phyloP scores from a whole-genome alignment of 2,888 invertebrate genomes.

The Stenodera caucasica region DNA sequence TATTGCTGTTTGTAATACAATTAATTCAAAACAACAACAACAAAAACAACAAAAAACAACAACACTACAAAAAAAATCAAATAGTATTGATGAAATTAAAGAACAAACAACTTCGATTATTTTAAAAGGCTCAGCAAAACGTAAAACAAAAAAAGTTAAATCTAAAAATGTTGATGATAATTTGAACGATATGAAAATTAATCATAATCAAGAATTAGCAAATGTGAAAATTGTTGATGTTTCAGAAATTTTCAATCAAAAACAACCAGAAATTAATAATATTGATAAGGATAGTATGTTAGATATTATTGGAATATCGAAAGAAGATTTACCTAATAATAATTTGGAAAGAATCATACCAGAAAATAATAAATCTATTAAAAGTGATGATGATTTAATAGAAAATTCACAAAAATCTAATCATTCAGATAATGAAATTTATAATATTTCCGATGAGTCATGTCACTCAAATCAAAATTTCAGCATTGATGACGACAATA shows the following conservation, averaged over 20 bases:
- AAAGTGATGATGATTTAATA: background rate
- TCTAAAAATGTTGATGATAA: conserved; percentile 26
- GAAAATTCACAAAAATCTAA: background rate
- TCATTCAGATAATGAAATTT: conserved; percentile 10
- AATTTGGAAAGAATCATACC: background rate
- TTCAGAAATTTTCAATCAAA: conserved; percentile 23
- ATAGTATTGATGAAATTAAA: conserved; percentile 15
- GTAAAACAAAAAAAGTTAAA: conserved; percentile 34
- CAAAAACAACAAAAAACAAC: conserved; percentile 28
- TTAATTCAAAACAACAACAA: conserved; percentile 42
- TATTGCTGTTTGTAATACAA: conserved; percentile 55
- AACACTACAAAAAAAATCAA: conserved; percentile 16
- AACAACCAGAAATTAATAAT: conserved; percentile 22
- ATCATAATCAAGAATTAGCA: conserved; percentile 16
- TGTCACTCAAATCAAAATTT: background rate
- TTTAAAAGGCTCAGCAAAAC: conserved; percentile 28
- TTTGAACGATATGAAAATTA: background rate
- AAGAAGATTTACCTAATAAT: conserved; percentile 5
- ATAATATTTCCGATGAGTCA: conserved; percentile 9
- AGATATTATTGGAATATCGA: conserved; percentile 17
- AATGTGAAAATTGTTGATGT: conserved; percentile 14
- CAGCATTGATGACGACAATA: background rate
- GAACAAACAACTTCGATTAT: conserved; percentile 3
- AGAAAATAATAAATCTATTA: no score
- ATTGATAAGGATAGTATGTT: conserved; percentile 24